Base-by-base conservation (phyloP, 2,797 vertebrate species). In the Chiroxiphia lanceolata region DNA sequence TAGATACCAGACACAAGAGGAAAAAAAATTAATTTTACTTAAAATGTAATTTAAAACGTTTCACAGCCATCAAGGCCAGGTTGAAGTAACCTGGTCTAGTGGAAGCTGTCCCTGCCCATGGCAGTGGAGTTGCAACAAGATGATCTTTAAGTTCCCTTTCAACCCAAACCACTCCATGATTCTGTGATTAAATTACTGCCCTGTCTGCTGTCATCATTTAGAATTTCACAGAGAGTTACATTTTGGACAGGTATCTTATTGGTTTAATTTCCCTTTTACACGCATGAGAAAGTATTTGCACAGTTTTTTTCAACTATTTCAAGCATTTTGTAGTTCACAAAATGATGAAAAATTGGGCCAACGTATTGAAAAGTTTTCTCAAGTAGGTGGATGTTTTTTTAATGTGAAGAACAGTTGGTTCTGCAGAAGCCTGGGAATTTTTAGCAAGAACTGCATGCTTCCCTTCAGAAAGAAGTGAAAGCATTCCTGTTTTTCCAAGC, bases 391-490 rank as follows among this genome's bases (percentile, higher is more conserved):
- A 88, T 86, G 31, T 0, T 6, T 87, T 94, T 83, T 94, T 92
- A 84, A 97, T 76, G 93, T 90, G 56, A 93, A 82, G 76, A 93
- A 79, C 87, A 96, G 88, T 94, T 92, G 81, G 80, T 72, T 95
- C 77, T 90, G 64, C 86, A 74, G 74, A 87, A 95, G 74, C 70
- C 81, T 91, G 95, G 79, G 95, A 92, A 91, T 93, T 94, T 95
- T 94, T 96, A 96, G 93, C 80, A 87, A 86, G 68, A 48, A 11
- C 29, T 67, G 51, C 48, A 74, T 1, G 5, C 69, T 88, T 78
- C 44, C 51, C 44, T 57, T 94, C 83, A 84, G 95, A 94, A 95
- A 94, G 31, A 44, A 88, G 87, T 74, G 85, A 82, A 94, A 96
- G 93, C 60, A 59, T 45, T 92, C 83, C 84, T 69, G 60, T 45